Evolutionary conservation across 1,140 invertebrate genomes (phyloP).

Genomic region (Microplitis demolitor): DNA sequence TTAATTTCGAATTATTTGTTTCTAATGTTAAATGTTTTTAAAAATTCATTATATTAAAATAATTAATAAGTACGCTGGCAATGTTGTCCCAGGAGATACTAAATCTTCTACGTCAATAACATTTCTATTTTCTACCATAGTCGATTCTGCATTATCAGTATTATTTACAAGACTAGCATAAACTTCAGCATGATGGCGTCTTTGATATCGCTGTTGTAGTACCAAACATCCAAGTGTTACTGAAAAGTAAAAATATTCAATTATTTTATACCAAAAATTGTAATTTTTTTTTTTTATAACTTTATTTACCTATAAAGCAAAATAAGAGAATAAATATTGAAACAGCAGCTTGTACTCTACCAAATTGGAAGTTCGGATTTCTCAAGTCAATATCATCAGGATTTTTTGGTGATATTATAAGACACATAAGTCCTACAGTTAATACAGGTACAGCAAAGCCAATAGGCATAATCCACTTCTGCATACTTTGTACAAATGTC

Average conservation of each 20-base stretch:
- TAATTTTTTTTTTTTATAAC: not conserved
- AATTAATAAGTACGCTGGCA: constrained; percentile 33
- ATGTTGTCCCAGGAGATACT: constrained; percentile 43
- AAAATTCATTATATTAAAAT: constrained; percentile 3
- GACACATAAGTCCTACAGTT: constrained; percentile 51
- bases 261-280: constrained; percentile 16
- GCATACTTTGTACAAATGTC: constrained; percentile 77
- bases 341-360: constrained; percentile 72
- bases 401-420: constrained; percentile 36
- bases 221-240: constrained; percentile 77
- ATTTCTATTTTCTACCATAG: constrained; percentile 50
- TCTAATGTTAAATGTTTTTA: not conserved
- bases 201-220: constrained; percentile 72
- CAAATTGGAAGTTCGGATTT: constrained; percentile 83
- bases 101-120: constrained; percentile 77
- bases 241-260: constrained; percentile 41
- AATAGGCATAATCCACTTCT: constrained; percentile 70
- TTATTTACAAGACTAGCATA: constrained; percentile 51
- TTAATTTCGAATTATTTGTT: too few species aligned
- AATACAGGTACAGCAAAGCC: constrained; percentile 50
- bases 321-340: constrained; percentile 69
- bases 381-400: constrained; percentile 59
- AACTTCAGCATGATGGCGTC: constrained; percentile 49
- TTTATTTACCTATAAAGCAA: constrained; percentile 69
- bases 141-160: constrained; percentile 34